Base-by-base conservation (phyloP, 2,113 vertebrate genomes). In the Ursus arctos region DNA sequence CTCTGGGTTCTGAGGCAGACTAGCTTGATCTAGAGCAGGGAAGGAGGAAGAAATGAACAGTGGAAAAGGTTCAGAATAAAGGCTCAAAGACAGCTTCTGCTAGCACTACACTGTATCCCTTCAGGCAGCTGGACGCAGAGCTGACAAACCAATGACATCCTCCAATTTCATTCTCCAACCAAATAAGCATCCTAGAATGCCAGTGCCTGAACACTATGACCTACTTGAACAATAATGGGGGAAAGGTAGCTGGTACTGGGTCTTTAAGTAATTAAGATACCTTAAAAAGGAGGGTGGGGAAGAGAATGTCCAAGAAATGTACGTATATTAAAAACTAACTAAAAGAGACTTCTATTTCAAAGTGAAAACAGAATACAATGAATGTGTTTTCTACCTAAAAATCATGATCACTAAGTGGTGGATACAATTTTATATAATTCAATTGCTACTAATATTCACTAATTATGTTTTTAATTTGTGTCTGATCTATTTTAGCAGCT, bases 391-490 rank as follows among this genome's bases (percentile, higher is more conserved):
- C 81, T 67, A 89, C 57, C 51, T 88, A 77, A 86, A 91, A 94
- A 51, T 80, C 53, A 47, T 51, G 31, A 59, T 49, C 33, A 7
- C 51, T 79, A 89, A 77, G 59, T 49, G 14, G 51, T 28, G 88
- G 82, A 85, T 91, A 76, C 1, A 53, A 55, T 71, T 89, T 90
- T 74, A 33, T 26, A 47, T 89, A 47, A 65, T 81, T 86, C 31
- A 69, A 0, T 85, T 94, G 77, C 79, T 65, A 36, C 59, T 36
- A 89, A 26, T 95, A 88, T 55, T 77, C 91, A 89, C 47, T 88
- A 95, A 97, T 65, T 94, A 26, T 53, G 13, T 67, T 92, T 96
- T 76, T 91, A 69, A 93, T 84, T 91, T 83, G 24, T 57, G 26
- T 88, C 40, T 72, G 51, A 80, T 74, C 28, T 93, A 33, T 33